phyloP scores from a whole-genome alignment of 2,797 vertebrate genomes.

The Rallus crepitans region DNA sequence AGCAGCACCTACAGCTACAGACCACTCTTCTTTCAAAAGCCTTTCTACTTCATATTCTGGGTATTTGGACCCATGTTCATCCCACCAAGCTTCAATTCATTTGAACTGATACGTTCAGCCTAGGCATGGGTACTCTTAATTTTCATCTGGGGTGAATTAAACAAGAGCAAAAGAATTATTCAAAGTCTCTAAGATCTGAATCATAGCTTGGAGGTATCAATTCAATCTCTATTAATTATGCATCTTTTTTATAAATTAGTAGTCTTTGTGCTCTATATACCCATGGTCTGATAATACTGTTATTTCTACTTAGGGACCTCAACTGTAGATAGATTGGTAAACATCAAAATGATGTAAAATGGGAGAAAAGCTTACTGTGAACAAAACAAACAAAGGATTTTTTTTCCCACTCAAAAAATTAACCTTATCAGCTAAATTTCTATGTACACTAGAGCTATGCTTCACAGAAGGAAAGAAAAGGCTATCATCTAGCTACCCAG shows the following conservation, averaged over 20 bases:
- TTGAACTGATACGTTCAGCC: neutral
- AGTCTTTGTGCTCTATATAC: neutral
- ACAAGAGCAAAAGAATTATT: neutral
- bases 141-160: neutral
- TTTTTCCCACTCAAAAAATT: accelerated
- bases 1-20: neutral
- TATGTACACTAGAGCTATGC: neutral
- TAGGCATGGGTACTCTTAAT: accelerated
- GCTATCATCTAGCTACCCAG: neutral
- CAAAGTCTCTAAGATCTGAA: neutral
- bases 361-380: neutral
- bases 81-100: neutral
- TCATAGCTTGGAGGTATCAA: neutral
- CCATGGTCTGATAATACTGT: neutral
- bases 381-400: neutral
- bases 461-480: neutral
- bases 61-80: neutral
- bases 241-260: neutral
- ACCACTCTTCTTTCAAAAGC: neutral
- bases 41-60: neutral
- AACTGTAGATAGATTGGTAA: neutral
- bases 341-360: neutral
- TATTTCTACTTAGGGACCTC: neutral
- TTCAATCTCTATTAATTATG: neutral
- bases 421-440: neutral